A percentile compares a stretch with the other conserved stretches of the same genome.
These are phyloP conservation scores for Percina caprodes DNA, from an alignment of 2,113 vertebrate species.

Conservation along the genomic window DNA sequence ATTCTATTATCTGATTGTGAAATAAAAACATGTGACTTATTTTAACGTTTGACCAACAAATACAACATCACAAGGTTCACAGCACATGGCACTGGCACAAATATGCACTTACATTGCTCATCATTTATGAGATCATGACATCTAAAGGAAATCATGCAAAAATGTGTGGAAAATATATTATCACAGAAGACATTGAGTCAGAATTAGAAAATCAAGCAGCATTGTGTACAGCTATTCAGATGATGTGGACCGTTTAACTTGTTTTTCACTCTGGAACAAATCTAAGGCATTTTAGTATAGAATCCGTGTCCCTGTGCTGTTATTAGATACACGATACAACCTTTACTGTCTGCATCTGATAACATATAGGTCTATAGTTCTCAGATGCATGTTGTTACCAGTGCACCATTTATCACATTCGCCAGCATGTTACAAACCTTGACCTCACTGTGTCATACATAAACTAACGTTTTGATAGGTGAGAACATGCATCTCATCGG, in stretches of 20 bases:
- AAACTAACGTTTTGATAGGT: background rate
- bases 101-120: background rate
- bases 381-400: slow-evolving; percentile 10
- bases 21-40: slow-evolving; percentile 17
- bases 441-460: slow-evolving; percentile 15
- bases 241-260: background rate
- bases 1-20: slow-evolving; percentile 14
- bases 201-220: background rate
- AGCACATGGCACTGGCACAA: slow-evolving; percentile 8
- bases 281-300: background rate
- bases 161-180: background rate
- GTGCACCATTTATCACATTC: slow-evolving; percentile 38
- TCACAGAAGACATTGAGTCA: background rate
- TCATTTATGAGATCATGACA: background rate
- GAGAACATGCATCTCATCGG: background rate
- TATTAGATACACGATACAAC: slow-evolving; percentile 16
- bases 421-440: slow-evolving; percentile 44
- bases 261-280: background rate
- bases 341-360: slow-evolving; percentile 17
- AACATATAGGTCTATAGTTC: slow-evolving; percentile 29
- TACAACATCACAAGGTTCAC: background rate
- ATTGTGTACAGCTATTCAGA: background rate
- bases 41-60: background rate
- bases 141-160: slow-evolving; percentile 8
- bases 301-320: background rate